Evolutionary conservation across 1,140 invertebrate species (phyloP).

Genomic region (Heliconius himera): DNA sequence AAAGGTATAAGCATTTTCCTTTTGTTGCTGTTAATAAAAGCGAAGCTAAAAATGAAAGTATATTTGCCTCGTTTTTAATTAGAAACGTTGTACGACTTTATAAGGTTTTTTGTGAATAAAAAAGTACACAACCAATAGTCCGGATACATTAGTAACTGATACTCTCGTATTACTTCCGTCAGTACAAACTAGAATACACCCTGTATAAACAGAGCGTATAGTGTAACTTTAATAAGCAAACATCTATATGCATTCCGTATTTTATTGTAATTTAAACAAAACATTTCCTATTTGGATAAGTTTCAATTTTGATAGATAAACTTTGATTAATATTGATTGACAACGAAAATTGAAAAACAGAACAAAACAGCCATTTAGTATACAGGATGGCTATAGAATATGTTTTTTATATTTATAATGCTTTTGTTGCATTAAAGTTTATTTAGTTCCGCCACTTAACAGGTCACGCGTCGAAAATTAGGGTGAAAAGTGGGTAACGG

Average conservation of each 20-base stretch:
- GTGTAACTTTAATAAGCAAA: not conserved
- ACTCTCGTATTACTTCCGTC: not conserved
- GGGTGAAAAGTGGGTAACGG: too few relatives aligned
- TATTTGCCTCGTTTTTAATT: constrained; percentile 1
- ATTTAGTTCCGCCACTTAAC: too few relatives aligned
- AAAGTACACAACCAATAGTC: not conserved
- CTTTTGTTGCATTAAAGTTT: too few relatives aligned
- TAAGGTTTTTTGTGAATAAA: not conserved
- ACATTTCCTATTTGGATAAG: not conserved
- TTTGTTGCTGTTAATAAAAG: constrained; percentile 28
- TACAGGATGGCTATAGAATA: too few relatives aligned
- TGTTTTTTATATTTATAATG: too few relatives aligned
- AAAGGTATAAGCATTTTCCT: constrained; percentile 9
- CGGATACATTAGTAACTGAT: constrained; percentile 24
- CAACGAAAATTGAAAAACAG: not conserved
- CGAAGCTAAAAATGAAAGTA: not conserved
- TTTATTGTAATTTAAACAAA: not conserved
- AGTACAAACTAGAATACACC: not conserved
- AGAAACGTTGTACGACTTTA: not conserved
- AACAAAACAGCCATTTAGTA: too few relatives aligned
- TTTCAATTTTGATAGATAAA: not conserved
- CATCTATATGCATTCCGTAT: not conserved
- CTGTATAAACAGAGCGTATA: not conserved
- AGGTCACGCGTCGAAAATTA: too few relatives aligned
- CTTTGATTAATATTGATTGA: not conserved